Percentiles rank a stretch among this genome's conserved stretches.
These are phyloP conservation scores for Bambusicola thoracicus DNA, from an alignment of 2,113 vertebrate species.

Conservation along the genomic window DNA sequence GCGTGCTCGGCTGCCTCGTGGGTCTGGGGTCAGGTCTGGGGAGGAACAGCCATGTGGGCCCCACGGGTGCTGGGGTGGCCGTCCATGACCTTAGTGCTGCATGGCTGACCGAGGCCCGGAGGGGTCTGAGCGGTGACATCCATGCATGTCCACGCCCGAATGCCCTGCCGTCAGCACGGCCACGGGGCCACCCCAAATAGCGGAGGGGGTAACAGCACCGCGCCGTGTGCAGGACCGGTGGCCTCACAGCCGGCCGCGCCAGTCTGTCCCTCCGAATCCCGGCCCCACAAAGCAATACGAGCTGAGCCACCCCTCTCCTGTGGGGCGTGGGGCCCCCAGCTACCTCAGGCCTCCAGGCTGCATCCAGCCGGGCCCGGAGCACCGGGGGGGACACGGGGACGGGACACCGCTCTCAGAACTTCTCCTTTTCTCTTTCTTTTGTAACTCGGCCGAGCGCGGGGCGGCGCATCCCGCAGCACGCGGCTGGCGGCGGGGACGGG, in stretches of 20 bases:
- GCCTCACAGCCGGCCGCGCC: too few species aligned
- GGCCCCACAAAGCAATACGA: conserved; percentile 7
- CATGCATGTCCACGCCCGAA: fast-evolving
- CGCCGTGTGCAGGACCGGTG: fast-evolving
- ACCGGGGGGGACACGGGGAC: neutral
- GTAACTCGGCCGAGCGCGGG: neutral
- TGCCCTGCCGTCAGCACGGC: neutral
- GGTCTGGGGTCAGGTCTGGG: neutral
- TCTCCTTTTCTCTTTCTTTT: neutral
- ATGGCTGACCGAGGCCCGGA: neutral
- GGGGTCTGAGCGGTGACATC: fast-evolving
- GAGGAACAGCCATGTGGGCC: neutral
- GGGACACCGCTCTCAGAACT: neutral
- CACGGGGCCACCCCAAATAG: neutral
- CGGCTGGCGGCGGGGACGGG: neutral
- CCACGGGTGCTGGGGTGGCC: neutral
- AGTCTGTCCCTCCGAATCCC: neutral
- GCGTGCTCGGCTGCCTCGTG: neutral
- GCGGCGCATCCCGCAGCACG: neutral
- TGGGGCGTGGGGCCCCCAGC: conserved; percentile 49
- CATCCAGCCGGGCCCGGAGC: conserved; percentile 4
- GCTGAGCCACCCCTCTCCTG: neutral
- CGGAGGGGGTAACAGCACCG: fast-evolving
- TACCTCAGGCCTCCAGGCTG: conserved; percentile 78
- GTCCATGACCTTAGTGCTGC: neutral